phyloP scores from a whole-genome alignment of 2,113 vertebrate species.

The Scartelaos histophorus region DNA sequence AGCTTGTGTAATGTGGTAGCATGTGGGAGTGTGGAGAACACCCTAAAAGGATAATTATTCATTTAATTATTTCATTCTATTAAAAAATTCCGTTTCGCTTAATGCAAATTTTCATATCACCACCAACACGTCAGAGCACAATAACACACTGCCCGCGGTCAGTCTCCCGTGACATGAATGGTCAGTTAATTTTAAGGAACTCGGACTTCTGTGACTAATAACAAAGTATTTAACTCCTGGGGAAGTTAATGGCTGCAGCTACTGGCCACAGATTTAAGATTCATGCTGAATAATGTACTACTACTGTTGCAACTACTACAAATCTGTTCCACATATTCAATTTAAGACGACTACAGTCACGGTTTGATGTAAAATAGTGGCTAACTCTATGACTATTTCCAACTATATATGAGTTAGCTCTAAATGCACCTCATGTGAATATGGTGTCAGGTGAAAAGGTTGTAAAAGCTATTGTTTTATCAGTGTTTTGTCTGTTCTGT shows the following conservation, averaged over 20 bases:
- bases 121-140: slow-evolving; percentile 14
- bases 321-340: not conserved
- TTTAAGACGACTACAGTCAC: slow-evolving; percentile 28
- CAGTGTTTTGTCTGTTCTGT: slow-evolving; percentile 15
- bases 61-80: not conserved
- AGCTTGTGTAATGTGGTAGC: not conserved
- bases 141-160: not conserved
- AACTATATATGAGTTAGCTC: slow-evolving; percentile 16
- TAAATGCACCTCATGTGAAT: slow-evolving; percentile 31
- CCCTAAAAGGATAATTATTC: not conserved
- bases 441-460: not conserved
- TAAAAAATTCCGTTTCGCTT: not conserved
- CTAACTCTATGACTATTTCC: slow-evolving; percentile 12
- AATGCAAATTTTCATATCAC: slow-evolving; percentile 20
- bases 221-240: slow-evolving; percentile 1
- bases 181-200: slow-evolving; percentile 15
- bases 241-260: not conserved
- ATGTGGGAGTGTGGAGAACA: not conserved
- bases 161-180: slow-evolving; percentile 25
- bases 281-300: not conserved
- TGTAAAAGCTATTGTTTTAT: not conserved
- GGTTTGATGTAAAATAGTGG: not conserved
- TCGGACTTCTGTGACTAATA: not conserved
- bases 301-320: too few relatives aligned
- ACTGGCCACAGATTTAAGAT: not conserved